phyloP scores from a whole-genome alignment of 2,888 invertebrate species.

The Autographa gamma region DNA sequence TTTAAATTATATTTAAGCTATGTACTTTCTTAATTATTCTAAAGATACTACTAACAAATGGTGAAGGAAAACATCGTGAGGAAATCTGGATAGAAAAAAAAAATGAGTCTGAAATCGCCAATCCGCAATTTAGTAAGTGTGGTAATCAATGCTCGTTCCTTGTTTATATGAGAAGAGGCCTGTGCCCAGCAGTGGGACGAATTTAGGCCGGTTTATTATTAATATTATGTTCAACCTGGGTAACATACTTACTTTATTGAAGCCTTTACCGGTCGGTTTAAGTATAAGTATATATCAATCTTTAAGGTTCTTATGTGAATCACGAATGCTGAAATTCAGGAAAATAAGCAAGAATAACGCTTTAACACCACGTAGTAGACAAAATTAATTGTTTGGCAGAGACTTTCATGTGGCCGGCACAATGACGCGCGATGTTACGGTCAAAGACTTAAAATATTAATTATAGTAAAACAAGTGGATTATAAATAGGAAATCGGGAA shows the following conservation, averaged over 20 bases:
- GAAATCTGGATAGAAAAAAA: too few relatives aligned
- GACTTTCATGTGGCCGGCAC: not conserved
- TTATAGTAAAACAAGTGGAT: not conserved
- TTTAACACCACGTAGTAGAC: not conserved
- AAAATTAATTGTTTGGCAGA: not conserved
- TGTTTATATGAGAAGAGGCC: too few relatives aligned
- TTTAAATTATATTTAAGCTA: not conserved
- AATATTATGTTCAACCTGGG: too few relatives aligned
- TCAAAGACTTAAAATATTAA: slow-evolving; percentile 4
- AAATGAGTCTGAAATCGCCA: too few relatives aligned
- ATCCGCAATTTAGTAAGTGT: too few relatives aligned
- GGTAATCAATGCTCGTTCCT: too few relatives aligned
- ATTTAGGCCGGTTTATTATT: too few relatives aligned
- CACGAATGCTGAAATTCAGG: not conserved
- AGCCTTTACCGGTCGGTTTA: not conserved
- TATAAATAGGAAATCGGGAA: not conserved
- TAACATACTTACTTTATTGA: not conserved
- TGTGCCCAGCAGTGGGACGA: too few relatives aligned
- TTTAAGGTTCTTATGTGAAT: not conserved
- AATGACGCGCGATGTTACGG: slow-evolving; percentile 4
- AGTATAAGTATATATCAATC: not conserved
- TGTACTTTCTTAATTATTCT: too few relatives aligned
- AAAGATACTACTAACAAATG: too few relatives aligned
- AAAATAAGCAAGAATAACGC: slow-evolving; percentile 1
- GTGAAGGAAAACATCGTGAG: too few relatives aligned